phyloP scores from a whole-genome alignment of 2,113 vertebrate genomes.

The Lycocorax pyrrhopterus region DNA sequence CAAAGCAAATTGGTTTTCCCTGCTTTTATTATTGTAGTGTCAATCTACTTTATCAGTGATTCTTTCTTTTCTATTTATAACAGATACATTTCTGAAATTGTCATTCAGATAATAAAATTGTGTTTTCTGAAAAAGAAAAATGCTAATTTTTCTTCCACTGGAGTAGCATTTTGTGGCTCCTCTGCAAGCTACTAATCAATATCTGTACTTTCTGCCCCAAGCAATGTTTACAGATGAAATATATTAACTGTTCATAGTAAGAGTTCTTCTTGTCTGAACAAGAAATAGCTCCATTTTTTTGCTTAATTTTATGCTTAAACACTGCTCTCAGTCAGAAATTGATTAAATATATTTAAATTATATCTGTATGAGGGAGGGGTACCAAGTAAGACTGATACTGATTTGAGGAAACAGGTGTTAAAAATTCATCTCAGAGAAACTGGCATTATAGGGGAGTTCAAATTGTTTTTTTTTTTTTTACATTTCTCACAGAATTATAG shows the following conservation, averaged over 20 bases:
- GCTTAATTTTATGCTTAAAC: slow-evolving; percentile 30
- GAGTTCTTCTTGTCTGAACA: slow-evolving; percentile 24
- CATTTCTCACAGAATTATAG: neutral
- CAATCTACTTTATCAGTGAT: neutral
- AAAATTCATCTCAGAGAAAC: neutral
- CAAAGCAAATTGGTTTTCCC: neutral
- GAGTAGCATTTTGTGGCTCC: slow-evolving; percentile 25
- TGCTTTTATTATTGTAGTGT: neutral
- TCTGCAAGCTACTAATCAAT: slow-evolving; percentile 57
- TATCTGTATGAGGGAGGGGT: neutral
- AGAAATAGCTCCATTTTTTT: slow-evolving; percentile 25
- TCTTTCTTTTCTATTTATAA: slow-evolving; percentile 17
- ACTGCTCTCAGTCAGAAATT: slow-evolving; percentile 6
- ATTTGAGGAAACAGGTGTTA: neutral
- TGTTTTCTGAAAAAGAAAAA: slow-evolving; percentile 35
- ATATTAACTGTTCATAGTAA: slow-evolving; percentile 6
- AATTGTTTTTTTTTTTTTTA: neutral
- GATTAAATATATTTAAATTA: slow-evolving; percentile 2
- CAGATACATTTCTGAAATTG: neutral
- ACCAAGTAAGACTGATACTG: neutral
- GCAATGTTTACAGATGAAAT: slow-evolving; percentile 3
- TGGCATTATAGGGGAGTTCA: neutral
- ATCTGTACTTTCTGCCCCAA: slow-evolving; percentile 37
- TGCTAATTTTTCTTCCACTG: neutral
- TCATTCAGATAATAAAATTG: slow-evolving; percentile 13